Percentiles rank a stretch among this genome's conserved stretches.
Conservation (phyloP, 1,140 invertebrate species). For the Micrasema longulum region DNA sequence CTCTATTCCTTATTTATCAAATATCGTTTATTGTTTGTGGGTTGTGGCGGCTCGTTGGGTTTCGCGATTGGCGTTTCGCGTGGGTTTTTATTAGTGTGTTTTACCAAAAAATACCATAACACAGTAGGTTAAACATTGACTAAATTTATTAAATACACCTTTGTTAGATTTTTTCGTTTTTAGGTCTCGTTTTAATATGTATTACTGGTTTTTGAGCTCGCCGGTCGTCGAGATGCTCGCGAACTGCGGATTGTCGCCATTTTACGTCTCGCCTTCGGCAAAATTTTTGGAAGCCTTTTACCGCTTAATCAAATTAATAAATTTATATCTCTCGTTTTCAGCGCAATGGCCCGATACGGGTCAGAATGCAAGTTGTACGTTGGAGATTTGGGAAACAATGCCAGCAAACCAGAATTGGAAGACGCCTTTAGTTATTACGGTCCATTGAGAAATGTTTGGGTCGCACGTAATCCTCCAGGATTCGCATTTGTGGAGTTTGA, state of each 20-base stretch:
- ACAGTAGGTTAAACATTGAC: not conserved
- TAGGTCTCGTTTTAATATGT: no score
- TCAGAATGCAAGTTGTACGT: constrained; percentile 97
- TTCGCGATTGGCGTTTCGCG: constrained; percentile 6
- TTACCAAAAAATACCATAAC: constrained; percentile 1
- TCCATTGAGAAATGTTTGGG: constrained; percentile 93
- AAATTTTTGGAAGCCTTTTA: not conserved
- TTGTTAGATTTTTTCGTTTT: constrained; percentile 8
- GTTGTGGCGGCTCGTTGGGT: constrained; percentile 22
- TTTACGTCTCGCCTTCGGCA: constrained; percentile 1
- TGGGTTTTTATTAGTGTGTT: constrained; percentile 10
- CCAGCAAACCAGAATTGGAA: constrained; percentile 92
- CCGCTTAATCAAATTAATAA: not conserved
- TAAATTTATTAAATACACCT: not conserved
- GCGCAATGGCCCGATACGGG: constrained; percentile 78
- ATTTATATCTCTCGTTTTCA: constrained; percentile 27
- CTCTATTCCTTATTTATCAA: not conserved
- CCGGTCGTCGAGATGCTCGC: no score
- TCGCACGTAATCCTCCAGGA: constrained; percentile 91
- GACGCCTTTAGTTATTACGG: constrained; percentile 96
- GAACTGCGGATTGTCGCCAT: constrained; percentile 14
- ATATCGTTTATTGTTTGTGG: constrained; percentile 26
- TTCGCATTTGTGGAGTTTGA: constrained; percentile 98
- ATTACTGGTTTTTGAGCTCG: no score
- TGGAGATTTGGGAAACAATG: constrained; percentile 90